Conservation (phyloP, 2,113 vertebrate species). For the Sitta europaea region DNA sequence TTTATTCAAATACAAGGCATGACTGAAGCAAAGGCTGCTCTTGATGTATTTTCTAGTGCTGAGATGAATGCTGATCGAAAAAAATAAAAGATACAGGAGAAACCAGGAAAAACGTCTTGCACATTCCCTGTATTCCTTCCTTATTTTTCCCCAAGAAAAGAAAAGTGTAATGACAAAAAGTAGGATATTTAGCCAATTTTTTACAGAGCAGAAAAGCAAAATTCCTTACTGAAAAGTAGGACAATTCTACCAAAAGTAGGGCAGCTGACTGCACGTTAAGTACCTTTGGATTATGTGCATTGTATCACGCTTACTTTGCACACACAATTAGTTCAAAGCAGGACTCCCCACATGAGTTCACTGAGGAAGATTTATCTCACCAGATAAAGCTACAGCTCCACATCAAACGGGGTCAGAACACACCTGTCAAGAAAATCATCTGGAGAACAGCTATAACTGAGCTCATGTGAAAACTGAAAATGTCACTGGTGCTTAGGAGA, state of each 20-base stretch:
- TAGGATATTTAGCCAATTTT: neutral
- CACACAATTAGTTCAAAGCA: neutral
- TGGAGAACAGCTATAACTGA: neutral
- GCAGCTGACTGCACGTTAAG: neutral
- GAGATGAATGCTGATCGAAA: neutral
- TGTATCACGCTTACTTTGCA: neutral
- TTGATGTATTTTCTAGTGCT: neutral
- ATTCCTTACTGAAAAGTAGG: conserved; percentile 5
- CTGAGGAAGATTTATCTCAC: neutral
- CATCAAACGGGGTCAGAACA: neutral
- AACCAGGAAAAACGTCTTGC: neutral
- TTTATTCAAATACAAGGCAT: neutral
- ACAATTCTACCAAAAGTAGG: conserved; percentile 2
- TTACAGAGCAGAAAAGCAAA: neutral
- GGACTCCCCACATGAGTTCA: neutral
- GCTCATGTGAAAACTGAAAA: neutral
- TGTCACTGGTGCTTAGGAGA: neutral
- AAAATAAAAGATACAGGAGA: neutral
- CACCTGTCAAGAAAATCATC: neutral
- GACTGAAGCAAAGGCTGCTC: neutral
- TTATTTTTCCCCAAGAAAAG: neutral
- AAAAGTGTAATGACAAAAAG: neutral
- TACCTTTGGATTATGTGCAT: neutral
- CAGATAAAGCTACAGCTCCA: neutral
- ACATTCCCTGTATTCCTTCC: neutral